Base-by-base conservation (phyloP, 64 coral and sea anemone species). In the Porites lutea region DNA sequence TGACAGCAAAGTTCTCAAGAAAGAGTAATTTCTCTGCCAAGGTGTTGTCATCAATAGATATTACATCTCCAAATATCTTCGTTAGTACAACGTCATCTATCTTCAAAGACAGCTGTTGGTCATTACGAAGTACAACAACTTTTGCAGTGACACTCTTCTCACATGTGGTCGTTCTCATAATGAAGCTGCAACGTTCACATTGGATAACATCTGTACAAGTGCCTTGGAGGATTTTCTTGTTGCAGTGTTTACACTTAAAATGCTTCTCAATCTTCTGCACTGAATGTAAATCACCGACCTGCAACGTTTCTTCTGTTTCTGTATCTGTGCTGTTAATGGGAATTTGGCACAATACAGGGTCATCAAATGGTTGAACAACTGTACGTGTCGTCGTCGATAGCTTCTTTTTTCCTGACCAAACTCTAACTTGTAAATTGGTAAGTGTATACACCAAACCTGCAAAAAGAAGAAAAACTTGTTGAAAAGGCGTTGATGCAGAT, bases 381-480 rank as follows among this genome's bases (percentile, higher is more conserved):
- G 75, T 90, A 64, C 43, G 58, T 46, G 79, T 67, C 68, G 88
- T 90, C 57, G 62, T 70, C 46, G 61, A 78, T 13, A 93, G 82
- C 44, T 93, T 93, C 75, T 79, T 93, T 86, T 71, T 78, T 53
- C 75, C 82, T 61, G 72, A 50, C 74, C 91, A 93, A 14, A 79
- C 4, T 76, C 91, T 86, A 8, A 93, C 83, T 67, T 93, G 82
- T 5, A 93, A 54, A 68, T 71, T 77, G 22, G 71, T 69, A 51
- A 93, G 66, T 77, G 91, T 87, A 79, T 87, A 93, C 27, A 79
- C 91, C 4, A 64, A 60, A 51, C 82, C 83, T 78, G 48, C 19
- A 67, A 69, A 78, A 90, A 77, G 16, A 62, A 75, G 55, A 44
- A 74, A 77, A 59, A 62, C 16, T 62, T 15, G 59, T 64, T 64